These are phyloP conservation scores for Agrilus mali DNA, from an alignment of 2,888 invertebrate species.

Conservation along the genomic window DNA sequence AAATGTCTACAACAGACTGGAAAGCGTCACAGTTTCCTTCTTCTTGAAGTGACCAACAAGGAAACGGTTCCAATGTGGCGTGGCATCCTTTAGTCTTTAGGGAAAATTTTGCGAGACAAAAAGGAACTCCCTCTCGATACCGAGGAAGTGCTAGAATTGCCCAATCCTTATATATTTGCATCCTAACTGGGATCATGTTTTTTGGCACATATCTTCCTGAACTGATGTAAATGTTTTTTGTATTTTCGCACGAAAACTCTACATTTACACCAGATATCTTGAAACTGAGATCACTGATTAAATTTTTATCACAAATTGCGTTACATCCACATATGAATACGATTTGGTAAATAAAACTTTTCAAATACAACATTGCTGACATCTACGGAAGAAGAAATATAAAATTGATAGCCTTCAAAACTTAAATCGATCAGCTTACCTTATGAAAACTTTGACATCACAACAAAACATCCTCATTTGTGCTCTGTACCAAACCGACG, in stretches of 20 bases:
- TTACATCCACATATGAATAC: constrained; percentile 12
- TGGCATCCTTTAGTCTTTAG: constrained; percentile 38
- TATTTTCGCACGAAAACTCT: constrained; percentile 44
- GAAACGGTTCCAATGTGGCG: constrained; percentile 46
- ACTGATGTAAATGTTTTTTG: constrained; percentile 43
- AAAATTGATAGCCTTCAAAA: too few relatives aligned
- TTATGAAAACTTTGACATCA: too few relatives aligned
- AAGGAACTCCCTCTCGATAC: constrained; percentile 46
- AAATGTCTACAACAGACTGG: constrained; percentile 57
- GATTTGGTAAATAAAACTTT: constrained; percentile 1
- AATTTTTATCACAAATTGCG: constrained; percentile 16
- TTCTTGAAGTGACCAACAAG: constrained; percentile 57
- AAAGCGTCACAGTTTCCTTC: constrained; percentile 54
- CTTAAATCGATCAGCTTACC: too few relatives aligned
- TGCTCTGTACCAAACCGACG: too few relatives aligned
- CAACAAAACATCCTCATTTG: too few relatives aligned
- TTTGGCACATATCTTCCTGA: constrained; percentile 44
- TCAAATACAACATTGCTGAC: too few relatives aligned
- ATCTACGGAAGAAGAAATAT: too few relatives aligned
- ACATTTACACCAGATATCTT: constrained; percentile 33
- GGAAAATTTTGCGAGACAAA: constrained; percentile 44
- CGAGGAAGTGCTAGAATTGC: constrained; percentile 47
- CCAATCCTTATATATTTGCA: constrained; percentile 44
- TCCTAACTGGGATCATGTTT: constrained; percentile 47
- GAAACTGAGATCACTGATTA: constrained; percentile 25